Evolutionary conservation across 2,797 vertebrate species (phyloP), one percentile per base, ranked within the genome.

Genomic region (Sibirionetta formosa): DNA sequence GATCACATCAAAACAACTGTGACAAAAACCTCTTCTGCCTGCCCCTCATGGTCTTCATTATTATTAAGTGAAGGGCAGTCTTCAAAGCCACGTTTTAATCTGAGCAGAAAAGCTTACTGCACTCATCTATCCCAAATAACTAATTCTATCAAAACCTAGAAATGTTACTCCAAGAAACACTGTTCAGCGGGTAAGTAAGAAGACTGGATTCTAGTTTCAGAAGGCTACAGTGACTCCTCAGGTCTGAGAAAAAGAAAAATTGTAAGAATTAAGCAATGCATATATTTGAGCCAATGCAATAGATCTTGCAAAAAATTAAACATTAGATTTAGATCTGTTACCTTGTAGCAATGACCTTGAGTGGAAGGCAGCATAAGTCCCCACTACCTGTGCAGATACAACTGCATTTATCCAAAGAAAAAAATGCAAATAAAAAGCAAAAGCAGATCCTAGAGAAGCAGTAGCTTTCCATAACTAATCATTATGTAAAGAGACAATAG

Each of bases 1-100:
- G 68, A 70, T 38, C 64, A 86, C 72, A 76, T 86, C 53, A 89
- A 94, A 98, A 96, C 51, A 92, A 66, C 76, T 76, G 10, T 17
- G 50, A 86, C 70, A 61, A 83, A 86, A 82, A 63, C 5, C 20
- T 27, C 23, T 42, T 66, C 86, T 79, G 57, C 66, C 88, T 90
- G 72, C 57, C 40, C 88, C 54, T 94, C 50, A 72, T 70, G 48
- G 61, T 35, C 79, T 82, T 82, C 46, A 24, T 69, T 80, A 63
- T 33, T 36, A 58, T 56, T 81, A 92, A 92, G 14, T 26, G 31
- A 85, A 82, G 48, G 18, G n/a, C 35, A 60, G 51, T 33, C 40
- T 60, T 76, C 35, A n/a, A 57, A 77, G 13, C 6, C 19, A 70
- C 4, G 18, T 72, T 95, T 89, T 68, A 69, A 44, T 22, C 16